Conservation (phyloP, 2,113 vertebrate species). For the Narcine bancroftii region DNA sequence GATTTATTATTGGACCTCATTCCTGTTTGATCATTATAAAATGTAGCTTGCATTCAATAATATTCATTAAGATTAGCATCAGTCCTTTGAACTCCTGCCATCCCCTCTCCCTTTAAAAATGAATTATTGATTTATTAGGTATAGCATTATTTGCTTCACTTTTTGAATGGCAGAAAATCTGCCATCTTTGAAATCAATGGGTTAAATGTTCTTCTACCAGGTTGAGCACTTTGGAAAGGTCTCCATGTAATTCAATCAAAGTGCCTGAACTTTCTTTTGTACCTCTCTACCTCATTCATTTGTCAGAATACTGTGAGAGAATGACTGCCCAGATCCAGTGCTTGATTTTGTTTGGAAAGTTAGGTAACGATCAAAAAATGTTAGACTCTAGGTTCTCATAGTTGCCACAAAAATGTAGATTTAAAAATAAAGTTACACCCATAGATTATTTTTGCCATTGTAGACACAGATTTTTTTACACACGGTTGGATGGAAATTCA, state of each 20-base stretch:
- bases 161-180: not conserved
- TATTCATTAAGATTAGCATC: not conserved
- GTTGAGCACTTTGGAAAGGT: not conserved
- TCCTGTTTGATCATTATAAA: not conserved
- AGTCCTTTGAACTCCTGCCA: not conserved
- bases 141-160: not conserved
- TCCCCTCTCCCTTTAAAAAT: not conserved
- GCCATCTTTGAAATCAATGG: not conserved
- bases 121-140: not conserved
- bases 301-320: not conserved
- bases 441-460: slow-evolving; percentile 28
- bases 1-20: not conserved
- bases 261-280: not conserved
- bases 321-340: not conserved
- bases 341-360: slow-evolving; percentile 1
- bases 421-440: slow-evolving; percentile 19
- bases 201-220: not conserved
- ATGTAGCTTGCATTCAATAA: not conserved
- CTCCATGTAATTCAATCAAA: not conserved
- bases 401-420: not conserved
- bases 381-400: not conserved
- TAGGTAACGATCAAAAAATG: not conserved
- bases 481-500: not conserved
- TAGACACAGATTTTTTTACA: slow-evolving; percentile 13
- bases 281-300: not conserved